phyloP scores from a whole-genome alignment of 2,888 invertebrate genomes.

The Heliconius erato region DNA sequence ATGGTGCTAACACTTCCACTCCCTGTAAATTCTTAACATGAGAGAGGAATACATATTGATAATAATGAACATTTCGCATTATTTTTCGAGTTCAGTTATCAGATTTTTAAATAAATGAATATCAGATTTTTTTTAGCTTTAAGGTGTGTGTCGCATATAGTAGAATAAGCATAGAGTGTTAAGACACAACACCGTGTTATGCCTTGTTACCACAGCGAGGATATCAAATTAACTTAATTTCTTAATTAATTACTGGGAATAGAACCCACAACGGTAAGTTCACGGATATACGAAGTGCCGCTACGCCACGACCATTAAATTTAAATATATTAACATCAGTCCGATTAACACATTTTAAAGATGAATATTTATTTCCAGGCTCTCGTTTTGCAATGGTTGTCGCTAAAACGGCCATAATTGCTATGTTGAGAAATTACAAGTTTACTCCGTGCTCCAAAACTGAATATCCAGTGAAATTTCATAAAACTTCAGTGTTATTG shows the following conservation, averaged over 20 bases:
- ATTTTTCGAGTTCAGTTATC: too few relatives aligned
- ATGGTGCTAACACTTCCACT: too few relatives aligned
- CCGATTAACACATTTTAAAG: neutral
- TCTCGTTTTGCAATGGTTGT: constrained; percentile 55
- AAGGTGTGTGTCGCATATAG: neutral
- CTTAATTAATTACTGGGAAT: neutral
- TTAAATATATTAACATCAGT: neutral
- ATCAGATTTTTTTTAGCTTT: neutral
- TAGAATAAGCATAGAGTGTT: neutral
- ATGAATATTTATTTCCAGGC: constrained; percentile 48
- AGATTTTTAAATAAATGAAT: too few relatives aligned
- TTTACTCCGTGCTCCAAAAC: constrained; percentile 51
- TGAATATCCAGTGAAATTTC: constrained; percentile 49
- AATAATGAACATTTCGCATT: too few relatives aligned
- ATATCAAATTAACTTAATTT: neutral
- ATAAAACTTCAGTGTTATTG: constrained; percentile 47
- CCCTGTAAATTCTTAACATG: too few relatives aligned
- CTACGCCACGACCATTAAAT: neutral
- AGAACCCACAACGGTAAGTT: neutral
- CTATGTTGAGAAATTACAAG: constrained; percentile 53
- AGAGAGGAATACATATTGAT: too few relatives aligned
- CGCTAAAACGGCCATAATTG: constrained; percentile 54
- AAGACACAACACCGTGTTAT: neutral
- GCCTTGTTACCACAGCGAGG: neutral
- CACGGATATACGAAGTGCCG: too few relatives aligned